phyloP scores from a whole-genome alignment of 2,888 invertebrate species.

The Erynnis tages region DNA sequence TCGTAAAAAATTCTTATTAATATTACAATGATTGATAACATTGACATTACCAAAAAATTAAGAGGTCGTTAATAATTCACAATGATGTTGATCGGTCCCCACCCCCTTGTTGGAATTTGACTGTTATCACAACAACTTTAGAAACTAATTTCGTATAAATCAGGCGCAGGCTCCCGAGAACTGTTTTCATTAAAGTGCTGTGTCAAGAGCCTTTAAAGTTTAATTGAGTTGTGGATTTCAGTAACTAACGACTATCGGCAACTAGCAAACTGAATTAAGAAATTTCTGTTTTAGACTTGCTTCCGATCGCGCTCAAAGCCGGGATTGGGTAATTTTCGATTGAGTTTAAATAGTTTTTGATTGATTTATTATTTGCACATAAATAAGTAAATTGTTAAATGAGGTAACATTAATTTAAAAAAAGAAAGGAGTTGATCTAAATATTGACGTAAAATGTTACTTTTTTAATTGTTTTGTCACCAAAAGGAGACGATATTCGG shows the following conservation, averaged over 20 bases:
- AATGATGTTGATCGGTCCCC: conserved; percentile 26
- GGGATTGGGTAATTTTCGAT: conserved; percentile 35
- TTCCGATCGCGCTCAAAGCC: conserved; percentile 33
- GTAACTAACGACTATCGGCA: conserved; percentile 58
- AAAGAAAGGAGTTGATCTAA: no score
- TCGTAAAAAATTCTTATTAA: no score
- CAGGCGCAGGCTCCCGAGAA: conserved; percentile 26
- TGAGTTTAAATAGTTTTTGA: conserved; percentile 36
- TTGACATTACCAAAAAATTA: conserved; percentile 29
- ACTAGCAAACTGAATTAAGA: conserved; percentile 54
- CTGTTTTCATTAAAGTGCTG: conserved; percentile 53
- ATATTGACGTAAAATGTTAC: no score
- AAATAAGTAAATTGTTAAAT: no score
- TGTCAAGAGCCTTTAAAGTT: conserved; percentile 65
- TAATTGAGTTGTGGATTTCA: conserved; percentile 70
- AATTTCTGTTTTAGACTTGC: conserved; percentile 42
- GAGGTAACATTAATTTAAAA: no score
- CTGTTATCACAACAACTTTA: conserved; percentile 14
- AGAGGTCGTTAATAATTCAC: conserved; percentile 31
- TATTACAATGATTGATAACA: conserved; percentile 5
- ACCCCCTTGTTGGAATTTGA: conserved; percentile 6
- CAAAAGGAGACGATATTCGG: no score
- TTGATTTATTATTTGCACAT: no score
- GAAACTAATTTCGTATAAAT: conserved; percentile 27
- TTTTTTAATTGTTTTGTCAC: no score